phyloP scores from a whole-genome alignment of 1,140 invertebrate species.

The Elymnias hypermnestra region DNA sequence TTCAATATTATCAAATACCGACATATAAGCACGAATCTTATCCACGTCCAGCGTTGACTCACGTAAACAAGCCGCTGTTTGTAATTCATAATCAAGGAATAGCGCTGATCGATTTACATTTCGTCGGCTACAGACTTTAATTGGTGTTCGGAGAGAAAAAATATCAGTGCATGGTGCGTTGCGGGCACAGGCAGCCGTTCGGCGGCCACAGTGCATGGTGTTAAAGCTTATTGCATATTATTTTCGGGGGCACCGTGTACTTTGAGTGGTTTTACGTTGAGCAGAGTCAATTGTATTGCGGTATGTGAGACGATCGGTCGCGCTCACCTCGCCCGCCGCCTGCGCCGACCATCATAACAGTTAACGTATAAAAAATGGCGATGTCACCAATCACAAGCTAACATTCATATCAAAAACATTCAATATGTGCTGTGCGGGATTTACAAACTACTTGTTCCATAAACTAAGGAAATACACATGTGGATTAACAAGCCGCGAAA shows the following conservation, averaged over 20 bases:
- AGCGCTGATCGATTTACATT: conserved; percentile 47
- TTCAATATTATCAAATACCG: too few relatives aligned
- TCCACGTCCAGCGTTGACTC: conserved; percentile 2
- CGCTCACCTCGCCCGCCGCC: conserved; percentile 38
- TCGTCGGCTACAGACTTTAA: conserved; percentile 59
- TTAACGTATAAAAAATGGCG: conserved; percentile 56
- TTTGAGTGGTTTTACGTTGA: conserved; percentile 17
- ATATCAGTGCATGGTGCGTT: conserved; percentile 46
- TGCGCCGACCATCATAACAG: conserved; percentile 34
- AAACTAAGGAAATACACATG: conserved; percentile 69
- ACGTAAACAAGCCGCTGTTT: conserved; percentile 4
- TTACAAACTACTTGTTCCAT: conserved; percentile 60
- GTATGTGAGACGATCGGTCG: conserved; percentile 56
- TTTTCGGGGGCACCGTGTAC: conserved; percentile 28
- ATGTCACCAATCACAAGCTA: conserved; percentile 37
- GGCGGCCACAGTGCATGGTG: conserved; percentile 31
- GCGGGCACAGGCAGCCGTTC: conserved; percentile 32
- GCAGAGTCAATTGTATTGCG: conserved; percentile 47
- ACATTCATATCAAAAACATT: conserved; percentile 36
- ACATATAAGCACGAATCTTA: too few relatives aligned
- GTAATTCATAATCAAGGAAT: conserved; percentile 30
- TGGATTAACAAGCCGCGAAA: conserved; percentile 60
- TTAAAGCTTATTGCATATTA: conserved; percentile 44
- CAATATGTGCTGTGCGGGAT: conserved; percentile 64
- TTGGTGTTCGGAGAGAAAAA: conserved; percentile 48